These are phyloP conservation scores for Coranthus polyacanthus DNA, from an alignment of 2,797 vertebrate genomes.

Conservation along the genomic window DNA sequence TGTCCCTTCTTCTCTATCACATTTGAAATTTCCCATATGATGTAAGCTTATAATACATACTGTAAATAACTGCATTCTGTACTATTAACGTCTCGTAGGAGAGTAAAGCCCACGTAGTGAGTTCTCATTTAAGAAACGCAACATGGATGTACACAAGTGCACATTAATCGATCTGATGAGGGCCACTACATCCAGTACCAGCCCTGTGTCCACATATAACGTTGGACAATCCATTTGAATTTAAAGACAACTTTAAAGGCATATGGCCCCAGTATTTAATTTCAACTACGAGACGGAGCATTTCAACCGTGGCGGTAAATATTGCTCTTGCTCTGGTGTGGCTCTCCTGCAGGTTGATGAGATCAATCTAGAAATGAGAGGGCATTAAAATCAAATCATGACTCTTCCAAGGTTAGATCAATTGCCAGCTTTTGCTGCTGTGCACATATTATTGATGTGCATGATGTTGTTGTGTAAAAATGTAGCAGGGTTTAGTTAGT, in stretches of 20 bases:
- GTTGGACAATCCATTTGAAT: constrained; percentile 29
- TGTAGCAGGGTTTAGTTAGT: constrained; percentile 26
- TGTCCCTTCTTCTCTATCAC: constrained; percentile 1
- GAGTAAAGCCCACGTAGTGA: no score
- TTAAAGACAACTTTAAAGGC: constrained; percentile 26
- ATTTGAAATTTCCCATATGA: neutral
- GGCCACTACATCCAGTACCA: constrained; percentile 16
- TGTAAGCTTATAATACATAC: neutral
- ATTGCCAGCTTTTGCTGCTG: constrained; percentile 45
- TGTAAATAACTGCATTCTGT: no score
- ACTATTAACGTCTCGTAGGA: no score
- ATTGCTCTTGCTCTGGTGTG: constrained; percentile 36
- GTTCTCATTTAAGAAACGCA: no score
- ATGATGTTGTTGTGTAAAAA: constrained; percentile 42
- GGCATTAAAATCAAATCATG: constrained; percentile 73
- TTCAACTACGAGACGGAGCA: constrained; percentile 25
- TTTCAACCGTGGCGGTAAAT: constrained; percentile 58
- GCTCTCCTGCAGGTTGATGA: constrained; percentile 49
- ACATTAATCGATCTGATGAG: constrained; percentile 6
- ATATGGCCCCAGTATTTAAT: constrained; percentile 36
- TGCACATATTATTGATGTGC: constrained; percentile 50
- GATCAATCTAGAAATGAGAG: constrained; percentile 57
- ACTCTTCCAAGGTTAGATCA: constrained; percentile 65
- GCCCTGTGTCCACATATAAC: constrained; percentile 14
- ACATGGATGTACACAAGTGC: neutral